Conservation (phyloP, 2,797 vertebrate genomes). For the Anabas testudineus region DNA sequence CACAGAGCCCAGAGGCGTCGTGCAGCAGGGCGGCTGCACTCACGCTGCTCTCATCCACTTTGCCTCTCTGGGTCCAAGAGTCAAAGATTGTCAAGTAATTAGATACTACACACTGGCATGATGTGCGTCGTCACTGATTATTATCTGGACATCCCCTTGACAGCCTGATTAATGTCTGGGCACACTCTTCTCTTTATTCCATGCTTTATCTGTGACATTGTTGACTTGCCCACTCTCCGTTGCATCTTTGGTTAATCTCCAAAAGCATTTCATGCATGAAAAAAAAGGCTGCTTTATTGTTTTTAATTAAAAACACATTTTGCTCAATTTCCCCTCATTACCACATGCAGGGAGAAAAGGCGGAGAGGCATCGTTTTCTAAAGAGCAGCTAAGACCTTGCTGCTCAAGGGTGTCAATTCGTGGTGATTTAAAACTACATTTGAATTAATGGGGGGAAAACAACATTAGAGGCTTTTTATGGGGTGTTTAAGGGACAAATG, state of each 20-base stretch:
- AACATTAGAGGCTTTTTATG: constrained; percentile 67
- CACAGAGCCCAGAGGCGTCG: constrained; percentile 47
- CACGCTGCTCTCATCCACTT: constrained; percentile 55
- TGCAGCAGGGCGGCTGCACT: constrained; percentile 28
- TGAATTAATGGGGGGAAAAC: constrained; percentile 74
- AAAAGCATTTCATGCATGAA: constrained; percentile 49
- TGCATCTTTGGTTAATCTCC: constrained; percentile 50
- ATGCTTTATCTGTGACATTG: constrained; percentile 39
- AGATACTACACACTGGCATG: constrained; percentile 43
- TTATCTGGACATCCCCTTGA: constrained; percentile 48
- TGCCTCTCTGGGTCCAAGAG: constrained; percentile 53
- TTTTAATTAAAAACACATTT: constrained; percentile 81
- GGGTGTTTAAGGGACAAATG: constrained; percentile 65
- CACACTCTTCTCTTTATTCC: constrained; percentile 28
- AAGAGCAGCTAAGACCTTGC: constrained; percentile 47
- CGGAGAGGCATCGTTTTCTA: constrained; percentile 28
- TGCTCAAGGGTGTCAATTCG: constrained; percentile 68
- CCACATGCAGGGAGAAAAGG: constrained; percentile 25
- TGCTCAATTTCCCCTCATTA: constrained; percentile 67
- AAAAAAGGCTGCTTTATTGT: constrained; percentile 62
- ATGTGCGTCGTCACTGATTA: constrained; percentile 60
- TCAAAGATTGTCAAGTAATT: constrained; percentile 63
- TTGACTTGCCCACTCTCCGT: constrained; percentile 45
- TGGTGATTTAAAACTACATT: constrained; percentile 73
- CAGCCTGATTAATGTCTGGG: constrained; percentile 57